Percentiles rank a stretch among this genome's conserved stretches.
These are phyloP conservation scores for Anguilla megastoma DNA, from an alignment of 2,797 vertebrate species.

Conservation along the genomic window DNA sequence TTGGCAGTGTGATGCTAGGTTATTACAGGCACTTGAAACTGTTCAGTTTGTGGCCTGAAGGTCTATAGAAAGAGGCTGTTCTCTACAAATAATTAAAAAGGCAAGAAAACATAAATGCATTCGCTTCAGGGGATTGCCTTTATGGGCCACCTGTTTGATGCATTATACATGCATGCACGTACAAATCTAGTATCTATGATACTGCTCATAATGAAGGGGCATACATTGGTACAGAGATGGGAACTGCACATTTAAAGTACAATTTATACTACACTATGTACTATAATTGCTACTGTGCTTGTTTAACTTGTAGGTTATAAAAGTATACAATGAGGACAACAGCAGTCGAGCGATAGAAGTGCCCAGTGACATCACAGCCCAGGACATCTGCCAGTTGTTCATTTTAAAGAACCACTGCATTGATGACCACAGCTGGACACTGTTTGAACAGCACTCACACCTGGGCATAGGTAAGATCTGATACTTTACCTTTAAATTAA, in stretches of 20 bases:
- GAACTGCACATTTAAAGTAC: no score
- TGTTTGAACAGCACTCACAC: conserved; percentile 86
- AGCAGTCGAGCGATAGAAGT: conserved; percentile 91
- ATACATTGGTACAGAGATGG: no score
- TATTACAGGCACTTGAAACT: conserved; percentile 8
- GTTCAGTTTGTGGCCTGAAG: conserved; percentile 19
- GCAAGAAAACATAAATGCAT: not conserved
- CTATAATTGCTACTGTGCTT: conserved; percentile 1
- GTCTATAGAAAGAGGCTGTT: not conserved
- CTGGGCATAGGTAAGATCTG: conserved; percentile 82
- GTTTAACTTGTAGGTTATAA: conserved; percentile 84
- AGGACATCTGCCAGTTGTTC: conserved; percentile 91
- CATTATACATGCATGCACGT: not conserved
- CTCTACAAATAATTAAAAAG: not conserved
- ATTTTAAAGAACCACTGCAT: conserved; percentile 91
- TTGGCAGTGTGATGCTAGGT: not conserved
- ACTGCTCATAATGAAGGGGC: not conserved
- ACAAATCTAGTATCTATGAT: not conserved
- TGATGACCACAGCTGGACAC: conserved; percentile 96
- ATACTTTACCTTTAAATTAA: not conserved
- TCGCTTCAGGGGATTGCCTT: not conserved
- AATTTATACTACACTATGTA: no score
- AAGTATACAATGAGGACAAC: conserved; percentile 94
- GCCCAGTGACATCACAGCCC: conserved; percentile 86
- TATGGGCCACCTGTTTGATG: not conserved